Percentiles rank a stretch among this genome's conserved stretches.
Conservation (phyloP, 2,113 vertebrate species). For the Otis tarda region DNA sequence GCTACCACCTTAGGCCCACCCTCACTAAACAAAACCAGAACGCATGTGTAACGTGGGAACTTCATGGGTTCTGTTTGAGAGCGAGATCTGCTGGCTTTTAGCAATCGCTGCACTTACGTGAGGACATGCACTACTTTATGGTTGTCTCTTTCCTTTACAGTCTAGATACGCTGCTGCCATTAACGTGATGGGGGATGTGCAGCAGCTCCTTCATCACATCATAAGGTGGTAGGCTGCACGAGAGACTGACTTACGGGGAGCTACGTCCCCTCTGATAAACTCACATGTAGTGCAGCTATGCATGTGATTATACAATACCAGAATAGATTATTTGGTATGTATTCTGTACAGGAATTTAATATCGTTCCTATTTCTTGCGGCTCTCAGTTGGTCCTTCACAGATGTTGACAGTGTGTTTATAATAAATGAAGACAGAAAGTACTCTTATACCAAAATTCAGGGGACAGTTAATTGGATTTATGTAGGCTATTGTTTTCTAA, state of each 20-base stretch:
- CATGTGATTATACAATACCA: background rate
- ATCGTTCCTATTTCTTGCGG: background rate
- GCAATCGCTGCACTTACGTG: rapidly evolving
- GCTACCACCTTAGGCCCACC: too few species aligned
- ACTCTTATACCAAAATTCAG: background rate
- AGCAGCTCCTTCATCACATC: background rate
- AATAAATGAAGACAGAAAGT: background rate
- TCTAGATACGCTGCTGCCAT: background rate
- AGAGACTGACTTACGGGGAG: background rate
- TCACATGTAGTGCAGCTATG: rapidly evolving
- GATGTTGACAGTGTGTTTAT: background rate
- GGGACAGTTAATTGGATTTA: background rate
- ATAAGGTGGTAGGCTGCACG: background rate
- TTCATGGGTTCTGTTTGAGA: background rate
- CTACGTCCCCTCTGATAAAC: background rate
- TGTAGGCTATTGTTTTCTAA: background rate
- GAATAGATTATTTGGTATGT: background rate
- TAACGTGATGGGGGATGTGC: rapidly evolving
- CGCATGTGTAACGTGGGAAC: background rate
- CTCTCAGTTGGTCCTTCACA: background rate
- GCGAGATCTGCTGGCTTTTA: background rate
- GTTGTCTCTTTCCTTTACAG: background rate
- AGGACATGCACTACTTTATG: background rate
- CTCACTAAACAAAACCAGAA: too few species aligned
- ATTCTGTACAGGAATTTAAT: background rate